phyloP scores from a whole-genome alignment of 2,888 invertebrate genomes.

The Apeira syringaria region DNA sequence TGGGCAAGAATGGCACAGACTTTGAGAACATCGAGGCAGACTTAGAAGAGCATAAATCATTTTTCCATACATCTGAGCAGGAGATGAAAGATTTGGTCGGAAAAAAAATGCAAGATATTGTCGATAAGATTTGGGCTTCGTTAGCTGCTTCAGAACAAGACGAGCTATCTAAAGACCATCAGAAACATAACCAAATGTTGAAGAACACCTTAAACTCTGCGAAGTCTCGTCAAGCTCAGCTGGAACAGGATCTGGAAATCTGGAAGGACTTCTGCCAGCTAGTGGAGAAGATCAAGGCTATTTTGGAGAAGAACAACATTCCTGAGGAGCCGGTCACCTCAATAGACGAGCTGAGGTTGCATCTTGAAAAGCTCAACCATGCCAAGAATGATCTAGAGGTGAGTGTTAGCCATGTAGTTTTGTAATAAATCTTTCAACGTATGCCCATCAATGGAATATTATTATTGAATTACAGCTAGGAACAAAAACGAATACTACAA shows the following conservation, averaged over 20 bases:
- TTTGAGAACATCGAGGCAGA: slow-evolving; percentile 93
- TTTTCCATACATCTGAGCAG: slow-evolving; percentile 90
- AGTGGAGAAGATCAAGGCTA: slow-evolving; percentile 89
- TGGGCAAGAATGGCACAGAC: slow-evolving; percentile 93
- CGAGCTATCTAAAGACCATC: slow-evolving; percentile 91
- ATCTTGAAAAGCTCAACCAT: slow-evolving; percentile 91
- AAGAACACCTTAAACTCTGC: slow-evolving; percentile 93
- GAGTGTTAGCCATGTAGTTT: slow-evolving; percentile 53
- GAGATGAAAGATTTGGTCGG: slow-evolving; percentile 91
- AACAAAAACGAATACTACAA: too few species aligned
- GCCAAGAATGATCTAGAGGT: slow-evolving; percentile 90
- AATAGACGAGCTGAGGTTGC: slow-evolving; percentile 91
- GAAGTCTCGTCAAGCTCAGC: slow-evolving; percentile 89
- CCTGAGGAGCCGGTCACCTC: slow-evolving; percentile 91
- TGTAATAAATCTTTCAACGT: not conserved
- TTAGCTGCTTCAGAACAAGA: slow-evolving; percentile 91
- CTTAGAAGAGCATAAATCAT: slow-evolving; percentile 93
- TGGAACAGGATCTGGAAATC: slow-evolving; percentile 92
- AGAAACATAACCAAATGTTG: slow-evolving; percentile 90
- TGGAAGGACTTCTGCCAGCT: slow-evolving; percentile 94
- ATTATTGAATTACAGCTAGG: not conserved
- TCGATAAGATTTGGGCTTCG: slow-evolving; percentile 95
- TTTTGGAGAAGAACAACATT: slow-evolving; percentile 89
- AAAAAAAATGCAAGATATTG: slow-evolving; percentile 91
- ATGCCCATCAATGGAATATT: slow-evolving; percentile 4